Base-by-base conservation (phyloP, 2,113 vertebrate genomes). In the Gallinago paraguaiae region DNA sequence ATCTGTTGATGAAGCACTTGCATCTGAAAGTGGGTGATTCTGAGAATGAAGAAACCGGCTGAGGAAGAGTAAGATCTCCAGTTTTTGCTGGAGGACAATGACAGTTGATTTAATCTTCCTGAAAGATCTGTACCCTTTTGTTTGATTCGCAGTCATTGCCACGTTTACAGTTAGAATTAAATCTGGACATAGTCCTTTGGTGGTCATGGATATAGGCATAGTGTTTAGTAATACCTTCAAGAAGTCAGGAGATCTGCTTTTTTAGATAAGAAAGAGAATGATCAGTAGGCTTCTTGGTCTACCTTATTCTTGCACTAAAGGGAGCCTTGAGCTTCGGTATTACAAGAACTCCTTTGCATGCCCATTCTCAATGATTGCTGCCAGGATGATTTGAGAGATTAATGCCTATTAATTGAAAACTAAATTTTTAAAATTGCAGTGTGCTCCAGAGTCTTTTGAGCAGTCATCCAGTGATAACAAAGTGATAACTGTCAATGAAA, bases 1-100 rank as follows among this genome's bases (percentile, higher is more conserved):
- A 43, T 31, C 97, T 68, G 37, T 94, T 54, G 78, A 84, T 67
- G 94, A 96, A 96, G 94, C 91, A 25, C 57, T 95, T 76, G 2
- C 5, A 25, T 88, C 80, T 35, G 81, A 75, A 82, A 69, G 81
- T 5, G 39, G 53, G 48, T 53, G 68, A 76, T 79, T 92, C 30
- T 94, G 57, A 86, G 35, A 39, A 67, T 33, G 41, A 81, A 30
- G 22, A 82, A 63, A 24, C 17, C 1, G 5, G 9, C 67, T 54
- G 18, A 53, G 3, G 9, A 63, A 64, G 46, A 71, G 43, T 25
- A 81, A 89, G 39, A 46, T 60, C 17, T 65, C 28, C 9, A 27
- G 1, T 31, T 81, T 70, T 80, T 74, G 22, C 14, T 53, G 31
- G 51, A 82, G 78, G 56, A 51, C 12, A 45, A 2, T 39, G 27